Base-by-base conservation (phyloP, 2,797 vertebrate species). In the Sorex maritimensis region DNA sequence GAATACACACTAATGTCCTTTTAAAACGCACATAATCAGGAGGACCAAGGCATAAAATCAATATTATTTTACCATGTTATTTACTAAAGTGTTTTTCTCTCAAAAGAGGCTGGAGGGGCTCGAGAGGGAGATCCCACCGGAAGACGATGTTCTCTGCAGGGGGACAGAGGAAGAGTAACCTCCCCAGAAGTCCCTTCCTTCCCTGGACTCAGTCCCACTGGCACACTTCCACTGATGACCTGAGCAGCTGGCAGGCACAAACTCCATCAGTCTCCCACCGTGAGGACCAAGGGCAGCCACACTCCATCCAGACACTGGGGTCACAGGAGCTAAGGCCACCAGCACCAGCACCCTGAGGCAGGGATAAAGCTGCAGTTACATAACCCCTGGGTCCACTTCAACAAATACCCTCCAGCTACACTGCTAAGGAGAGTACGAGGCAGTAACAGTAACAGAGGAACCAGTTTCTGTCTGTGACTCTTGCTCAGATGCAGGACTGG, bases 21-120 rank as follows among this genome's bases (percentile, higher is more conserved):
- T 95, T 87, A 94, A 94, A 93, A 95, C 82, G 69, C 41, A 95
- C 95, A 94, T 92, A 52, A 85, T 86, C 90, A 81, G 19, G 61
- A 86, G 19, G 26, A 77, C 49, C 14, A 71, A 38, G 86, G 67
- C 82, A 81, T 26, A 93, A 81, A 95, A 91, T 91, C 91, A 88
- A 44, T 95, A 80, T 86, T 93, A 86, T 68, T 90, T 90, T 88
- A 90, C 79, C 61, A 77, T 38, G 78, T 83, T 92, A 88, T 95
- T 97, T 90, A 90, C 88, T 93, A 95, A 94, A 78, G 41, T 84
- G 38, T 63, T 94, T 52, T 90, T 82, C 85, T 90, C 83, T 92
- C 90, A n/a, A 83, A 88, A 83, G 44, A 77, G 17, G 19, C 2
- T 12, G n/a, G 38, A 68, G 10, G 6, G 9, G 55, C 55, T 5